These are phyloP conservation scores for Morpho achilles DNA, from an alignment of 2,888 invertebrate genomes.

Conservation along the genomic window DNA sequence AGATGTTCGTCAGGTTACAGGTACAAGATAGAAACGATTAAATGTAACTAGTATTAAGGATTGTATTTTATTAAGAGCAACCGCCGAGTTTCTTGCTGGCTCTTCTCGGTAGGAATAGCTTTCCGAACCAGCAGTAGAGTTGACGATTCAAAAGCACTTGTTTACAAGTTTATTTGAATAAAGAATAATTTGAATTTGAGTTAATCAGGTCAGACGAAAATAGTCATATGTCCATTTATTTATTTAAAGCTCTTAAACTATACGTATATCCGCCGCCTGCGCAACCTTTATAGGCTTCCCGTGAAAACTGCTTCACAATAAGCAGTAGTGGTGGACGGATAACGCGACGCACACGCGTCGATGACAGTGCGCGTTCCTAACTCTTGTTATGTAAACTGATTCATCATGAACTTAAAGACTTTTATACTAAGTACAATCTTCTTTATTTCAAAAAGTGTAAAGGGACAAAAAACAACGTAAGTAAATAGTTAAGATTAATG, in stretches of 20 bases:
- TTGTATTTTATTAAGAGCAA: no score
- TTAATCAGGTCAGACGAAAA: no score
- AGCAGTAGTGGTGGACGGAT: constrained; percentile 60
- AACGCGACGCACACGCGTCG: constrained; percentile 59
- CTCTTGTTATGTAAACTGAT: constrained; percentile 49
- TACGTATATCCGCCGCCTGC: constrained; percentile 39
- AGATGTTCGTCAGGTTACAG: no score
- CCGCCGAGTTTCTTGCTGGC: no score
- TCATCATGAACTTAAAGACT: constrained; percentile 55
- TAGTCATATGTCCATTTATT: constrained; percentile 34
- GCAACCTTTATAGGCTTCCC: constrained; percentile 48
- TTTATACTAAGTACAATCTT: constrained; percentile 43
- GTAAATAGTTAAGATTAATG: constrained; percentile 29
- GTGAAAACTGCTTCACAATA: constrained; percentile 41
- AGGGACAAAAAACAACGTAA: constrained; percentile 58
- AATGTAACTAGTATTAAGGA: no score
- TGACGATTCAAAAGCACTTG: no score
- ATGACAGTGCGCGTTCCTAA: constrained; percentile 18
- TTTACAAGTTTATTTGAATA: no score
- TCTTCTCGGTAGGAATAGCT: no score
- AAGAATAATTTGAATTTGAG: no score
- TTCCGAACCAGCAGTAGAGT: no score
- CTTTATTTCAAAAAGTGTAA: constrained; percentile 39
- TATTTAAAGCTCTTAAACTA: constrained; percentile 52
- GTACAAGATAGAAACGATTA: no score